These are phyloP conservation scores for Sicus ferrugineus DNA, from an alignment of 2,888 invertebrate genomes.

Conservation along the genomic window DNA sequence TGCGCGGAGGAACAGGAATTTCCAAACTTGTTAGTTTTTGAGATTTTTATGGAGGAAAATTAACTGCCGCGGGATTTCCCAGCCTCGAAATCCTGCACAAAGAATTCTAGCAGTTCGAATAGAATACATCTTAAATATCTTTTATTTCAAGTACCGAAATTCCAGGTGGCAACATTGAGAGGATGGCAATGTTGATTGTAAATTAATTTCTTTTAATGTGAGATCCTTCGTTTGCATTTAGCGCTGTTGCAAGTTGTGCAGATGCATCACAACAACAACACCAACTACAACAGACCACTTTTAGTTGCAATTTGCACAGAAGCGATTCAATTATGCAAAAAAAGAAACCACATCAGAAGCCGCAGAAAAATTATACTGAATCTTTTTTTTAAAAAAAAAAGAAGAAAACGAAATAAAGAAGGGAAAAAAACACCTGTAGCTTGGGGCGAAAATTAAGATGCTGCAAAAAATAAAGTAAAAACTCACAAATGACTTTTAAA, in stretches of 20 bases:
- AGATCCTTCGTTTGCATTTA: slow-evolving; percentile 11
- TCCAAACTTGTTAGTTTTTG: too few species aligned
- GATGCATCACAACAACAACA: background rate
- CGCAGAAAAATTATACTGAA: background rate
- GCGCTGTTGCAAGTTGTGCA: background rate
- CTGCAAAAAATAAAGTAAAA: background rate
- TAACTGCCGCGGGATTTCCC: too few species aligned
- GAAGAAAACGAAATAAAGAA: background rate
- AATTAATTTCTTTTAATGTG: background rate
- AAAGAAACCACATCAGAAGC: slow-evolving; percentile 16
- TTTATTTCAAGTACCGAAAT: too few species aligned
- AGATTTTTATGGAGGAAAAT: too few species aligned
- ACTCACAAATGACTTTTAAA: background rate
- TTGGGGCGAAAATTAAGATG: background rate
- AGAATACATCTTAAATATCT: too few species aligned
- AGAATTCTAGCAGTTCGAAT: too few species aligned
- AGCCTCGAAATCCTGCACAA: too few species aligned
- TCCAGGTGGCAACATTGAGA: background rate
- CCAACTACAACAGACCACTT: slow-evolving; percentile 2
- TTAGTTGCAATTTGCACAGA: slow-evolving; percentile 22
- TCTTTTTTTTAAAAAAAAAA: background rate
- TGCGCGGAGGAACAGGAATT: too few species aligned
- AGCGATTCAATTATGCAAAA: slow-evolving; percentile 22
- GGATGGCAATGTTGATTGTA: background rate
- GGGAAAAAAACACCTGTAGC: background rate